Evolutionary conservation across 2,113 vertebrate species (phyloP), one percentile per base, ranked within the genome.

Genomic region (Leucosticte australis): DNA sequence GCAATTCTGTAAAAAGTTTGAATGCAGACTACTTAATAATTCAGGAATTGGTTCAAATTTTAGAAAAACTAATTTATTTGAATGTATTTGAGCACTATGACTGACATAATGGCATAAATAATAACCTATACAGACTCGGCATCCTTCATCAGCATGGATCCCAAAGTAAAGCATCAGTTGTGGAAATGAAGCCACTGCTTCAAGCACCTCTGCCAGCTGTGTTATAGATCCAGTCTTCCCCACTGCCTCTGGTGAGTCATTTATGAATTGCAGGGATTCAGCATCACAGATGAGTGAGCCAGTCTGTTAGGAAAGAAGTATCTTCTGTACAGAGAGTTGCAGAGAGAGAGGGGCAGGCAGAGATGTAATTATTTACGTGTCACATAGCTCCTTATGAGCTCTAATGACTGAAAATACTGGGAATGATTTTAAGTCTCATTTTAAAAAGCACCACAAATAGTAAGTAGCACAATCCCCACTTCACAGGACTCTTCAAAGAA

Each of bases 21-120:
- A 89, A 70, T 62, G 80, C 62, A 65, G 39, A 17, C 21, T 86
- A n/a, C 47, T 96, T 76, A 76, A 91, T 87, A 88, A 96, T 94
- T 89, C 65, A 77, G 33, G 28, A 83, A 75, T 62, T 60, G 65
- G 57, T 85, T 92, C 84, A 57, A 57, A 83, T 76, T 42, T 77
- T 79, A 56, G 56, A 53, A 84, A 83, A 67, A 37, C 33, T 60
- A 59, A 83, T 92, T 89, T 76, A 83, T 94, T 78, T 94, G 9
- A 83, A 67, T 74, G 23, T 57, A 71, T 75, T 76, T 91, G 81
- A 92, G 85, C 73, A 78, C 13, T 55, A 24, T 5, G 3, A 69
- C 52, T 94, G 80, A 35, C 49, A 62, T 76, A 80, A 78, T 63
- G 60, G 49, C 16, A 37, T 74, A 89, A 90, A 65, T 76, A 90